phyloP scores from a whole-genome alignment of 2,113 vertebrate species.

The Pelecanus crispus region DNA sequence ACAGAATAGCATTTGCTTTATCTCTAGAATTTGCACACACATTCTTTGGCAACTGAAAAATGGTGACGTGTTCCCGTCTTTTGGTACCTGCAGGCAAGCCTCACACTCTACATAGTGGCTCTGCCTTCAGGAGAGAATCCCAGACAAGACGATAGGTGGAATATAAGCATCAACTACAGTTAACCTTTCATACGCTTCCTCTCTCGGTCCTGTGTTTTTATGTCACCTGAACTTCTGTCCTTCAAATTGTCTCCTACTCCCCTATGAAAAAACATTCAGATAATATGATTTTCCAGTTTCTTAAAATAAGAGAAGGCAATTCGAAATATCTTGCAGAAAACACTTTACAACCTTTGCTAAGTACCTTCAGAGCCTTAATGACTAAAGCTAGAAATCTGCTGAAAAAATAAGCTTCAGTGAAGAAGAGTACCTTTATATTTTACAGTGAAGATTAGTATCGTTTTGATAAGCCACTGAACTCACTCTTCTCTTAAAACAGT shows the following conservation, averaged over 20 bases:
- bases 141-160: neutral
- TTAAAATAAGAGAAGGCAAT: neutral
- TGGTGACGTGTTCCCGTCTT: neutral
- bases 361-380: neutral
- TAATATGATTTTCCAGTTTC: neutral
- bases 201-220: neutral
- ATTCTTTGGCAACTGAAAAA: neutral
- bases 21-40: neutral
- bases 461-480: neutral
- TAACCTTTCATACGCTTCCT: neutral
- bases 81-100: neutral
- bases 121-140: neutral
- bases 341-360: neutral
- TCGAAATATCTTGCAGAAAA: neutral
- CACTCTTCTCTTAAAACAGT: neutral
- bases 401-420: neutral
- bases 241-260: neutral
- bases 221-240: neutral
- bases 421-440: neutral
- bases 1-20: neutral
- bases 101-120: fast-evolving
- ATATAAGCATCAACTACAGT: neutral
- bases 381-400: neutral
- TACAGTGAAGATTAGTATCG: neutral
- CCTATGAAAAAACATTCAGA: neutral